Evolutionary conservation across 2,113 vertebrate species (phyloP), one percentile per base, ranked within the genome.

Genomic region (Oryzias javanicus): DNA sequence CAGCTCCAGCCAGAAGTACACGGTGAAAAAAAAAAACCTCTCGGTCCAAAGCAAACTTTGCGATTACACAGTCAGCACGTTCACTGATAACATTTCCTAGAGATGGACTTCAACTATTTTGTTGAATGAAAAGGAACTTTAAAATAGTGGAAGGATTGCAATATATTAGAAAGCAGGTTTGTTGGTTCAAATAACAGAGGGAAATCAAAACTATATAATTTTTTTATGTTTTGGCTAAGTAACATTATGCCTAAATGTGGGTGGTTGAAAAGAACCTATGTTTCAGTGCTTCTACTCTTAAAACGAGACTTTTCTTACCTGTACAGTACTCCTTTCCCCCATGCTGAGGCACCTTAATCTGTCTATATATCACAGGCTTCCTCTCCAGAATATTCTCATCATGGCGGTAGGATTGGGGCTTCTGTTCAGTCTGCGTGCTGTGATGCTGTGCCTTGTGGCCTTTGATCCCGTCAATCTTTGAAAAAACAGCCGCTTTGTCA

Each of bases 401-500:
- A 0, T 97, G 95, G 42, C 95, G 92, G 55, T 96, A 96, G 5
- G 92, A 92, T 16, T 91, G 51, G 0, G 92, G 89, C 5, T 74
- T 83, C 64, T 90, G 93, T 53, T 96, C 93, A 0, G 2, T 93
- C 0, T 93, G 92, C 5, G 89, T 84, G 0, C 93, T 92, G 0
- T 92, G 82, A 46, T 91, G 91, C 7, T 92, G 93, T 0, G 91
- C 71, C 7, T 92, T 92, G 50, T 90, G 87, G 60, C 90, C 84
- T 65, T 92, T 93, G 0, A 90, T 91, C 0, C 93, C 95, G 0
- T 94, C 94, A 0, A 97, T 96, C 85, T 96, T 91, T 12, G 96
- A 95, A 50, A 98, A 98, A 47, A 96, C 92, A 0, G 95, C 95
- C 0, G 95, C 95, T 82, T 98, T 98, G 89, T 98, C 94, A 10